A percentile compares a stretch with the other conserved stretches of the same genome.
Conservation (phyloP, 2,797 vertebrate genomes). For the Pipistrellus nathusii region DNA sequence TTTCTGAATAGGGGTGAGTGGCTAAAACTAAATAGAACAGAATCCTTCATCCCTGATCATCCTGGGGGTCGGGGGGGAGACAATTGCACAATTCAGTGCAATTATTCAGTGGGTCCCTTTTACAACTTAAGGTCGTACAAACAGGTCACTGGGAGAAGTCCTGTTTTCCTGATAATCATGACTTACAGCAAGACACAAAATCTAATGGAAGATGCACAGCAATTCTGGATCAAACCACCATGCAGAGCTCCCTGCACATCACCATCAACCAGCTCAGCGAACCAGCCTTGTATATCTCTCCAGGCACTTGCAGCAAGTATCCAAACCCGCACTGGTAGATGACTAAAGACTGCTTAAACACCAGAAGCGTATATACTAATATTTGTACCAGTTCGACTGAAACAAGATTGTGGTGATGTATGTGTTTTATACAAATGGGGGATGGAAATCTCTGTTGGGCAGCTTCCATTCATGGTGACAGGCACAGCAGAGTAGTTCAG, state of each 20-base stretch:
- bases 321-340: not conserved
- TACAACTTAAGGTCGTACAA: conserved; percentile 67
- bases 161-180: not conserved
- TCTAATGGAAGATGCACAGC: conserved; percentile 18
- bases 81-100: conserved; percentile 42
- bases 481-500: not conserved
- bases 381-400: not conserved
- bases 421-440: not conserved
- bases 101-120: not conserved
- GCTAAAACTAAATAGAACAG: conserved; percentile 62
- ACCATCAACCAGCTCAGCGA: not conserved
- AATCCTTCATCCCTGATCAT: not conserved
- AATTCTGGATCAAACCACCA: not conserved
- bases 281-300: conserved; percentile 54
- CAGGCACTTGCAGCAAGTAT: not conserved
- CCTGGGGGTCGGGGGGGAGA: not conserved
- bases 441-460: not conserved
- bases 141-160: not conserved
- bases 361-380: not conserved
- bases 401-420: not conserved
- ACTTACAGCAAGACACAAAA: rapidly evolving
- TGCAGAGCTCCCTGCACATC: not conserved
- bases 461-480: not conserved
- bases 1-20: conserved; percentile 48
- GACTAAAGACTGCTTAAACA: not conserved